Percentiles rank a stretch among this genome's conserved stretches.
These are phyloP conservation scores for Morpho helenor DNA, from an alignment of 2,888 invertebrate genomes.

Conservation along the genomic window DNA sequence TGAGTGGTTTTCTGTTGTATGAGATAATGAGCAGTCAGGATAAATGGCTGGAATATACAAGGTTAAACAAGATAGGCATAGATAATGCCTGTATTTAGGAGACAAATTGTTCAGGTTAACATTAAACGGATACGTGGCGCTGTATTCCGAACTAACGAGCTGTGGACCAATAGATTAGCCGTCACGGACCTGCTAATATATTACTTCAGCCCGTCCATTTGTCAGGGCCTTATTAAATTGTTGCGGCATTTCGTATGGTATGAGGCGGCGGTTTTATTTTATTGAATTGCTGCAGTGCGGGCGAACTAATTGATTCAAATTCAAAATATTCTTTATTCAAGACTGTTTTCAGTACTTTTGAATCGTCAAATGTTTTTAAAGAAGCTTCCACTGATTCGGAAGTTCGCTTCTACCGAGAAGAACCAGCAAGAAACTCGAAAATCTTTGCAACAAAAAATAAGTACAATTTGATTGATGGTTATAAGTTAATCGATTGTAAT, in stretches of 20 bases:
- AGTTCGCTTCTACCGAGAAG: too few species aligned
- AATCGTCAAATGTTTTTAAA: too few species aligned
- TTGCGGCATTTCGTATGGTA: constrained; percentile 14
- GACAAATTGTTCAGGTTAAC: constrained; percentile 8
- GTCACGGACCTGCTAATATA: constrained; percentile 11
- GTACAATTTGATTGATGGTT: too few species aligned
- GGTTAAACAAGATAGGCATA: neutral
- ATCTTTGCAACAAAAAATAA: too few species aligned
- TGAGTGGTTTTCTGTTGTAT: too few species aligned
- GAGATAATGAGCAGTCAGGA: too few species aligned
- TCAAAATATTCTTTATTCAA: neutral
- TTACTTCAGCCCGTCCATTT: constrained; percentile 6
- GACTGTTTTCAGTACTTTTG: too few species aligned
- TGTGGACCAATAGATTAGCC: constrained; percentile 25
- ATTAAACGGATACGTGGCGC: constrained; percentile 18
- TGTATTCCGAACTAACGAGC: constrained; percentile 25
- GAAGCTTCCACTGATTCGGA: too few species aligned
- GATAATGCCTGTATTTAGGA: constrained; percentile 8
- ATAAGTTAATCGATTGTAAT: too few species aligned
- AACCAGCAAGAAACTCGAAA: too few species aligned
- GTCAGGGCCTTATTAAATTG: constrained; percentile 14
- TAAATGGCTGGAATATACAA: too few species aligned
- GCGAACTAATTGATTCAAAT: constrained; percentile 2
- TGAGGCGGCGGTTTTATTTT: constrained; percentile 20
- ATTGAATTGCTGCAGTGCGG: constrained; percentile 18